Percentiles rank a stretch among this genome's conserved stretches.
These are phyloP conservation scores for Ceyx melanurus DNA, from an alignment of 2,113 vertebrate genomes.

Conservation along the genomic window DNA sequence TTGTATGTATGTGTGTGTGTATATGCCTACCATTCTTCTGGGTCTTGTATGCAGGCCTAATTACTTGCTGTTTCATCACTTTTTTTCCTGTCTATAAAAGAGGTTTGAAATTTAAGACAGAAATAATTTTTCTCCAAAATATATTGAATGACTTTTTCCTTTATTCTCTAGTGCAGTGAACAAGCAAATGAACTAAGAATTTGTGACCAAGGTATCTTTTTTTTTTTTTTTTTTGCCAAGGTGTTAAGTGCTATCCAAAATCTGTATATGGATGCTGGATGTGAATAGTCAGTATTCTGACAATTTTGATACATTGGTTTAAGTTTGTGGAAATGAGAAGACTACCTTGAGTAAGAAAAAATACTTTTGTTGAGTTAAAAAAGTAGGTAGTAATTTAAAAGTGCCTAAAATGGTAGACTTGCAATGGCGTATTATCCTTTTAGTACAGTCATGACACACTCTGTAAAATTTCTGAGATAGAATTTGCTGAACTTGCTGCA, in stretches of 20 bases:
- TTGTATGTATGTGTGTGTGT: fast-evolving
- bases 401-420: background rate
- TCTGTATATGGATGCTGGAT: background rate
- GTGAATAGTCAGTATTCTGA: background rate
- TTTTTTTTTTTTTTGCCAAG: background rate
- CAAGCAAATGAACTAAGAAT: background rate
- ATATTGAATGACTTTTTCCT: background rate
- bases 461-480: background rate
- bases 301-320: background rate
- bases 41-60: background rate
- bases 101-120: background rate
- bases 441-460: background rate
- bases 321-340: background rate
- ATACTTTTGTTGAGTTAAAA: background rate
- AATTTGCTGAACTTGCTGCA: background rate
- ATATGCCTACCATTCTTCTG: background rate
- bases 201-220: background rate
- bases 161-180: background rate
- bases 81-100: background rate
- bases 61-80: background rate
- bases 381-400: background rate
- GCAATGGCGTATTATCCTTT: background rate
- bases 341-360: background rate
- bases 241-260: background rate
- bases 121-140: background rate